These are phyloP conservation scores for Gymnosoma rotundatum DNA, from an alignment of 2,888 invertebrate species.

Conservation along the genomic window DNA sequence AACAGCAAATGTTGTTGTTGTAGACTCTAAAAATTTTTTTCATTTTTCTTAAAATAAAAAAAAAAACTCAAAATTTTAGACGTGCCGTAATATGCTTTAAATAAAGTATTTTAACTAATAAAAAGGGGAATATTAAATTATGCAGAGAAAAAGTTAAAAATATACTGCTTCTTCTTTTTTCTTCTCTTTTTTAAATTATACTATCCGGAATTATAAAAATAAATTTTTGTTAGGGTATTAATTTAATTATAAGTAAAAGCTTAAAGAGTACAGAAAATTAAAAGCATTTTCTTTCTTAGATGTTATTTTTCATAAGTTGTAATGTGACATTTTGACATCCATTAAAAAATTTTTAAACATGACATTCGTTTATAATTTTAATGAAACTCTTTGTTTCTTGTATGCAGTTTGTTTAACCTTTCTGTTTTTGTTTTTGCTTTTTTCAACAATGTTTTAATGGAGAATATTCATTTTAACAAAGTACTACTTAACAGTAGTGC, in stretches of 20 bases:
- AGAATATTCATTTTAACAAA: constrained; percentile 22
- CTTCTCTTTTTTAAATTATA: not conserved
- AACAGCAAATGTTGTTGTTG: too few relatives aligned
- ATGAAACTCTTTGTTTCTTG: constrained; percentile 1
- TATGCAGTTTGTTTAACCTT: not conserved
- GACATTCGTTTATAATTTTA: constrained; percentile 32
- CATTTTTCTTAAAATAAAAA: too few relatives aligned
- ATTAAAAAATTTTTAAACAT: constrained; percentile 10
- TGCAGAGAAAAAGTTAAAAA: not conserved
- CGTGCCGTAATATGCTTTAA: constrained; percentile 28
- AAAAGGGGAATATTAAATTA: constrained; percentile 5
- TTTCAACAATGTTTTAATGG: not conserved
- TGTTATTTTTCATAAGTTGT: constrained; percentile 8
- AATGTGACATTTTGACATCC: not conserved
- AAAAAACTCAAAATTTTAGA: constrained; percentile 23
- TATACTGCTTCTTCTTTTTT: not conserved
- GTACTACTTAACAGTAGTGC: too few relatives aligned
- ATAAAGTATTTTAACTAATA: constrained; percentile 8
- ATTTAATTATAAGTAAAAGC: not conserved
- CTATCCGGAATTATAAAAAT: constrained; percentile 12
- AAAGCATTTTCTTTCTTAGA: constrained; percentile 2
- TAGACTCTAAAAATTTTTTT: too few relatives aligned
- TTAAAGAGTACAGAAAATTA: constrained; percentile 16
- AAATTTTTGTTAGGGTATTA: constrained; percentile 16
- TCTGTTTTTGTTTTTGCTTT: too few relatives aligned